Evolutionary conservation across 2,888 invertebrate species (phyloP), one percentile per base, ranked within the genome.

Genomic region (Platycheirus rosarum): DNA sequence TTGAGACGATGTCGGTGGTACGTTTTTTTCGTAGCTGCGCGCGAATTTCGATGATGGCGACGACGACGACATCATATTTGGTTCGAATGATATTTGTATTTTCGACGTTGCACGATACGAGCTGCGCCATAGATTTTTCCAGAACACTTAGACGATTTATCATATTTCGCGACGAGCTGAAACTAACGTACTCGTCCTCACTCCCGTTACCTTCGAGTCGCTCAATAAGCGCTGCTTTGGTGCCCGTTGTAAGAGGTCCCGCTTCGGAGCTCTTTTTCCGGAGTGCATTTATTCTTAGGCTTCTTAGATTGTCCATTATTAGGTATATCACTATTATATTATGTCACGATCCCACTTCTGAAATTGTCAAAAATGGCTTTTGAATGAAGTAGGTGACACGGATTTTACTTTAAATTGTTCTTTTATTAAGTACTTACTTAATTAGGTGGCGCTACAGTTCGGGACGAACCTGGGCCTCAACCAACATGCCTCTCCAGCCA

Each of bases 181-280:
- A 49, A 49, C 49, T 49, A 14, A 8, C 16, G 14, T 49, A 49
- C 5, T 29, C 16, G 11, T 49, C 49, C 9, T 26, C 29, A 49
- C 29, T 49, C 18, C 14, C 29, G 49, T 29, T 14, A 20, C 0
- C 2, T 11, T 46, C 46, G 1, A 29, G 9, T 49, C 49, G 26
- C n/a, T 26, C 26, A 14, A 49, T 29, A 9, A 49, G 26, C 29
- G 8, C 14, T 9, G 26, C 49, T 49, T 26, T 49, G 8, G 14
- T 29, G 20, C 14, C 49, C 29, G 49, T 48, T 48, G 48, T 48
- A 6, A 26, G 23, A 26, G 26, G 48, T 11, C 48, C 26, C 7
- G 48, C 13, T 26, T 48, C 23, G 13, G 48, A 23, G 14, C 48
- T n/a, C n/a, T n/a, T n/a, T n/a, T n/a, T n/a, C n/a, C n/a, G n/a